These are phyloP conservation scores for Sceloporus tristichus DNA, from an alignment of 2,113 vertebrate genomes.

Conservation along the genomic window DNA sequence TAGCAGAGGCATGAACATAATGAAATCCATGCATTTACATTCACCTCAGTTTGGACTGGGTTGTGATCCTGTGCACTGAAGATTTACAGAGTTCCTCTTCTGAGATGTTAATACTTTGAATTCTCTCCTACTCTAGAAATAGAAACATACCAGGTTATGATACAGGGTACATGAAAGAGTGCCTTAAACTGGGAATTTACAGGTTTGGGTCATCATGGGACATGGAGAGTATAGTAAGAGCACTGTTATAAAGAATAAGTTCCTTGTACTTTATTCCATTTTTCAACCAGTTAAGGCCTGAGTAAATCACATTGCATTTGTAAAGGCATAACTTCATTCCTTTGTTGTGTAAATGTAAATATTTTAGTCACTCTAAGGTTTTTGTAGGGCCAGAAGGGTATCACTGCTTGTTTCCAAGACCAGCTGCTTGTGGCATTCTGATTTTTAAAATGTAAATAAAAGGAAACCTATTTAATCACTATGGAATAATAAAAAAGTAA, in stretches of 20 bases:
- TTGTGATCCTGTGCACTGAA: background rate
- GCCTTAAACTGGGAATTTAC: background rate
- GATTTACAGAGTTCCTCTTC: background rate
- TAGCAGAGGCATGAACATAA: background rate
- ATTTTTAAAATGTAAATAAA: no score
- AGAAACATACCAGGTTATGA: background rate
- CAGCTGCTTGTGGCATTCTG: no score
- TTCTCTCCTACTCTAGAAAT: background rate
- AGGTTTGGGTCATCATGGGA: background rate
- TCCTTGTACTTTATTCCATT: background rate
- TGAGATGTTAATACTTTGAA: background rate
- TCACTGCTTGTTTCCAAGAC: no score
- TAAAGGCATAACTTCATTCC: background rate
- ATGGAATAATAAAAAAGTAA: no score
- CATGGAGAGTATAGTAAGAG: background rate
- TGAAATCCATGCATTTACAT: background rate
- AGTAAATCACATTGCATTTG: background rate
- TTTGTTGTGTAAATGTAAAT: background rate
- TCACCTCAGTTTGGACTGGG: background rate
- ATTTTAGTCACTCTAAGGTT: background rate
- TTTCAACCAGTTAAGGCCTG: background rate
- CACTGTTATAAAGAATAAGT: background rate
- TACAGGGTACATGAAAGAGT: background rate
- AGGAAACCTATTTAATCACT: no score
- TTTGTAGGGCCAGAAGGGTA: background rate